A percentile compares a stretch with the other conserved stretches of the same genome.
Conservation (phyloP, 2,888 invertebrate species). For the Ochropacha duplaris region DNA sequence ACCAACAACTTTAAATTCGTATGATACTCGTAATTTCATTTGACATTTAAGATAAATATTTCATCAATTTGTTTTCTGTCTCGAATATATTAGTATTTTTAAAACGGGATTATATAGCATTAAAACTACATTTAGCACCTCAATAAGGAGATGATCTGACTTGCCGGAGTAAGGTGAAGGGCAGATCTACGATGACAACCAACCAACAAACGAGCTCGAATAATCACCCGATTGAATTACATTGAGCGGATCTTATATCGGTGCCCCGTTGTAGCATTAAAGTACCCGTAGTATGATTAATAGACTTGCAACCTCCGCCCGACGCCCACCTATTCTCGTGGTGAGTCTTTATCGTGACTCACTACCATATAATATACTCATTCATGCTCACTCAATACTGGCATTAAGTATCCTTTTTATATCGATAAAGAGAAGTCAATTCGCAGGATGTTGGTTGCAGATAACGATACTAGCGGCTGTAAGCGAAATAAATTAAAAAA, state of each 20-base stretch:
- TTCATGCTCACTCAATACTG: slow-evolving; percentile 18
- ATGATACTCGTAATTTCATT: too few species aligned
- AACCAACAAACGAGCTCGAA: slow-evolving; percentile 16
- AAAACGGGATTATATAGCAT: too few species aligned
- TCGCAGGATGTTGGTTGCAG: slow-evolving; percentile 10
- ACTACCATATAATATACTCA: slow-evolving; percentile 32
- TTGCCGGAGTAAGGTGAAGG: too few species aligned
- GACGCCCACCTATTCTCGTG: slow-evolving; percentile 57
- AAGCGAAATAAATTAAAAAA: too few species aligned
- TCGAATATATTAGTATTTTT: too few species aligned
- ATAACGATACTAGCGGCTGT: slow-evolving; percentile 13
- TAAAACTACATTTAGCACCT: too few species aligned
- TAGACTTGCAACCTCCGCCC: slow-evolving; percentile 55
- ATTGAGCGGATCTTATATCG: slow-evolving; percentile 51
- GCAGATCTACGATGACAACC: slow-evolving; percentile 3
- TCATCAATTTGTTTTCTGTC: too few species aligned
- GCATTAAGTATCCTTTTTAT: slow-evolving; percentile 14
- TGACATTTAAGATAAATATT: too few species aligned
- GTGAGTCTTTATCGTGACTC: slow-evolving; percentile 53
- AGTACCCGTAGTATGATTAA: slow-evolving; percentile 72
- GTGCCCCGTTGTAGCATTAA: slow-evolving; percentile 71
- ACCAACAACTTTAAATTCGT: too few species aligned
- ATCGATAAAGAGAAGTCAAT: slow-evolving; percentile 8
- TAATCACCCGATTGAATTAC: slow-evolving; percentile 46
- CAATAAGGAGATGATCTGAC: too few species aligned